A percentile compares a stretch with the other conserved stretches of the same genome.
phyloP scores from a whole-genome alignment of 2,797 vertebrate species.

The Myotis planiceps region DNA sequence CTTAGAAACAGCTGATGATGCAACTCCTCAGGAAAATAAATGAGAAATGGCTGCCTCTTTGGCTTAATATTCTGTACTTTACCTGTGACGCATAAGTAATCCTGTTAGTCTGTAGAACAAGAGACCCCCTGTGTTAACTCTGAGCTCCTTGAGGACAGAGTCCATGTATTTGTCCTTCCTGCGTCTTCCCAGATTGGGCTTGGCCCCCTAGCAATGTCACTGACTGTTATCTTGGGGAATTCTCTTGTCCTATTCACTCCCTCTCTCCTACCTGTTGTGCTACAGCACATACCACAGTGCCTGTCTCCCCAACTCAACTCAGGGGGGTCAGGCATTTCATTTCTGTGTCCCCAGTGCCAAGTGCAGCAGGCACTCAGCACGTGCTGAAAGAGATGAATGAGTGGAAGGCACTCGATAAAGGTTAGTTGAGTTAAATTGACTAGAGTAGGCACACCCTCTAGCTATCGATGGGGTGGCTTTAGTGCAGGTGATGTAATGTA shows the following conservation, averaged over 20 bases:
- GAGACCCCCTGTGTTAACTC: background rate
- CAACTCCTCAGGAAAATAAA: background rate
- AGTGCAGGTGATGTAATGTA: constrained; percentile 87
- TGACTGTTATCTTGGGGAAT: background rate
- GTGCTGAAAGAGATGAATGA: background rate
- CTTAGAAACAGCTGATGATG: background rate
- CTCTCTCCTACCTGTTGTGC: background rate
- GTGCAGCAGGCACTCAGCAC: background rate
- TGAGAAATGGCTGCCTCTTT: background rate
- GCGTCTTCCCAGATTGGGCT: background rate
- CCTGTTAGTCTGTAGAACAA: background rate
- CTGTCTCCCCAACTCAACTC: background rate
- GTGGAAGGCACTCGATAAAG: background rate
- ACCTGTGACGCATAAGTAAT: background rate
- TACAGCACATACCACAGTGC: background rate
- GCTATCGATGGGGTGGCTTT: constrained; percentile 75
- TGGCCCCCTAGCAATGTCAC: background rate
- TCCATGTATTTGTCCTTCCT: background rate
- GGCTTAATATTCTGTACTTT: background rate
- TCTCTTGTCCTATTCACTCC: background rate
- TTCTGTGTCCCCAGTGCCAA: background rate
- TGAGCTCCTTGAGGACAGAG: background rate
- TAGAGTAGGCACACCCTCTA: constrained; percentile 78
- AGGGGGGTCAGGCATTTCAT: background rate
- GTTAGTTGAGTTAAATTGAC: constrained; percentile 79